Evolutionary conservation across 2,113 vertebrate species (phyloP), one percentile per base, ranked within the genome.

Genomic region (Cryptotis parvus): DNA sequence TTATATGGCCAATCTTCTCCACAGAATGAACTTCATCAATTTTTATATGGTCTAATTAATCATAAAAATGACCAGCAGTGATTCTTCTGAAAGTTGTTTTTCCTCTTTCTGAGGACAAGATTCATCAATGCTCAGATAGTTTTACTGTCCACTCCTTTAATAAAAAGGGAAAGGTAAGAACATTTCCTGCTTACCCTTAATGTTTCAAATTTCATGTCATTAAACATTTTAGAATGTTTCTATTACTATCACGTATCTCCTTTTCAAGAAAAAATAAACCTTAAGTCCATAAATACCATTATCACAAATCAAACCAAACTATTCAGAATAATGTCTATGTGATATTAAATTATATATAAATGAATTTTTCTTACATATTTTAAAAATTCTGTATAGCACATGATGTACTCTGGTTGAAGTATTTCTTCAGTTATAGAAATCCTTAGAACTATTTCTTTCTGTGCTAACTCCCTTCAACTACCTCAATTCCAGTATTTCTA

Each of bases 251-350:
- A 58, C 33, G 16, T 16, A 87, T 29, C 27, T 39, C 77, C 84
- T 90, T 45, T 31, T 91, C 75, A 43, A 63, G 35, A 90, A 74
- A 52, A 33, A 76, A 82, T 84, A 80, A 75, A 70, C 22, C 43
- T 33, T 70, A 68, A 72, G 35, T 49, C 68, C 9, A 78, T 26
- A 78, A 90, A 68, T 78, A 82, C 65, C 15, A 52, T n/a, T 49
- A 18, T 4, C 45, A 27, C 29, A 41, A 90, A 45, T 84, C 65
- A 85, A 90, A 80, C 20, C 43, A 88, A 92, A 58, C 31, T 85
- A 29, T 39, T 92, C n/a, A 63, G 27, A 35, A 27, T 10, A 33
- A 31, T 75, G 35, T 37, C 41, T 27, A 43, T 80, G 79, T 63
- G 78, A 55, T 8, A 43, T 1, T 31, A 41, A 66, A 45, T 65